Evolutionary conservation across 2,113 vertebrate species (phyloP).

Genomic region (Stigmatopora argus): DNA sequence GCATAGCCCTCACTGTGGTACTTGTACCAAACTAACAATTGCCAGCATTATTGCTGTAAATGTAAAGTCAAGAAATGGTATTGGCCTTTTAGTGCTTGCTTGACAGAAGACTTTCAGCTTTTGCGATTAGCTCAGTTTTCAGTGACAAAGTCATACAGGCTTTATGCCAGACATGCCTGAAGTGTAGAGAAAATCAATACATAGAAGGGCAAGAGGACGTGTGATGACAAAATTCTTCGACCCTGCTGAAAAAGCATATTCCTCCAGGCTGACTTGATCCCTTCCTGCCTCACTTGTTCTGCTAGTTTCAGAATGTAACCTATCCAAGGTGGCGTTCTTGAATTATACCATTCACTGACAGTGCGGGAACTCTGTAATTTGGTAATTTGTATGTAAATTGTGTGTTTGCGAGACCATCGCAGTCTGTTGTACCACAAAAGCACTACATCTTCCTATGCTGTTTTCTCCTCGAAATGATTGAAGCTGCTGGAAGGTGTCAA

Average conservation of each 20-base stretch:
- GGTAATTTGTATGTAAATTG: slow-evolving; percentile 71
- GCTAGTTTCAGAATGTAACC: slow-evolving; percentile 36
- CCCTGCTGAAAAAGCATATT: slow-evolving; percentile 62
- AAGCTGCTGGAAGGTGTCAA: slow-evolving; percentile 39
- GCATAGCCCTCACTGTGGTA: not conserved
- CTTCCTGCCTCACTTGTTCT: slow-evolving; percentile 21
- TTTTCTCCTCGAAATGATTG: slow-evolving; percentile 43
- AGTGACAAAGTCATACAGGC: slow-evolving; percentile 25
- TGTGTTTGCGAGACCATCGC: slow-evolving; percentile 38
- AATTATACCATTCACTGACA: slow-evolving; percentile 50
- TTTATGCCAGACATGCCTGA: slow-evolving; percentile 35
- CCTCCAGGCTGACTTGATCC: slow-evolving; percentile 43
- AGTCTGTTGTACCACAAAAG: slow-evolving; percentile 38
- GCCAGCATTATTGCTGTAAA: not conserved
- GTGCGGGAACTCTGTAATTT: slow-evolving; percentile 50
- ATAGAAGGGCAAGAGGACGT: slow-evolving; percentile 50
- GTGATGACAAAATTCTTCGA: slow-evolving; percentile 59
- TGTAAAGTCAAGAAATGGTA: not conserved
- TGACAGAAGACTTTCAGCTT: not conserved
- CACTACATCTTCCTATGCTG: slow-evolving; percentile 23
- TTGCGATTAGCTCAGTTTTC: slow-evolving; percentile 4
- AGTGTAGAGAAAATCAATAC: slow-evolving; percentile 52
- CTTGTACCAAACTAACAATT: not conserved
- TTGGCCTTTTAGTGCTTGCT: not conserved
- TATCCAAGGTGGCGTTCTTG: slow-evolving; percentile 38